Conservation (phyloP, 2,888 invertebrate genomes). For the Exephanes ischioxanthus region DNA sequence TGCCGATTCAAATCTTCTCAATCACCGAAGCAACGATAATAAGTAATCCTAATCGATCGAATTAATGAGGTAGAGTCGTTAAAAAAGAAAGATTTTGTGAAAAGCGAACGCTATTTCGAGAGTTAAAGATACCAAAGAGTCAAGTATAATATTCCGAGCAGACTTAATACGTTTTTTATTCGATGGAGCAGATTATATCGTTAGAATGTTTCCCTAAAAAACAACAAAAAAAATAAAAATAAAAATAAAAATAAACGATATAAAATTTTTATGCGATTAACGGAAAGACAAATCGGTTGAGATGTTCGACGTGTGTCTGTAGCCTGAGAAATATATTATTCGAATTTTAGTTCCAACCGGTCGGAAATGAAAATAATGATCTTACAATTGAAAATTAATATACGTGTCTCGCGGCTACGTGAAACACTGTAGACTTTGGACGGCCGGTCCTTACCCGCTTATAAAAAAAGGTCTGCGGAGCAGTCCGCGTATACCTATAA, state of each 20-base stretch:
- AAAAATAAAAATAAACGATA: background rate
- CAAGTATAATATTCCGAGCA: background rate
- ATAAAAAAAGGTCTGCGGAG: slow-evolving; percentile 10
- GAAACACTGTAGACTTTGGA: slow-evolving; percentile 52
- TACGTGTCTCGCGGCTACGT: slow-evolving; percentile 51
- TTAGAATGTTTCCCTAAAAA: background rate
- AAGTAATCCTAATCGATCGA: slow-evolving; percentile 25
- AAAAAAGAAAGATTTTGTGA: background rate
- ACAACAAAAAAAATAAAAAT: background rate
- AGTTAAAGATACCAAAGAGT: background rate
- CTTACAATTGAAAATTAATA: slow-evolving; percentile 18
- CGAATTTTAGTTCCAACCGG: background rate
- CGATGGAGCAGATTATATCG: background rate
- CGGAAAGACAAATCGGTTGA: slow-evolving; percentile 43
- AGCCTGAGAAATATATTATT: background rate
- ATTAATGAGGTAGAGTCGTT: slow-evolving; percentile 38
- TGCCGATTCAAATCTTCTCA: slow-evolving; percentile 25
- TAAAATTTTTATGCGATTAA: background rate
- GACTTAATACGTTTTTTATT: background rate
- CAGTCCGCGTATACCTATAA: background rate
- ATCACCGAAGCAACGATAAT: background rate
- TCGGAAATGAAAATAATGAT: background rate
- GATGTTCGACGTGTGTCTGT: slow-evolving; percentile 29
- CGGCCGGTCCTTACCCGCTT: slow-evolving; percentile 59
- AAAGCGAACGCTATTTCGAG: background rate